phyloP scores from a whole-genome alignment of 2,797 vertebrate genomes.

The Bradypodion pumilum region DNA sequence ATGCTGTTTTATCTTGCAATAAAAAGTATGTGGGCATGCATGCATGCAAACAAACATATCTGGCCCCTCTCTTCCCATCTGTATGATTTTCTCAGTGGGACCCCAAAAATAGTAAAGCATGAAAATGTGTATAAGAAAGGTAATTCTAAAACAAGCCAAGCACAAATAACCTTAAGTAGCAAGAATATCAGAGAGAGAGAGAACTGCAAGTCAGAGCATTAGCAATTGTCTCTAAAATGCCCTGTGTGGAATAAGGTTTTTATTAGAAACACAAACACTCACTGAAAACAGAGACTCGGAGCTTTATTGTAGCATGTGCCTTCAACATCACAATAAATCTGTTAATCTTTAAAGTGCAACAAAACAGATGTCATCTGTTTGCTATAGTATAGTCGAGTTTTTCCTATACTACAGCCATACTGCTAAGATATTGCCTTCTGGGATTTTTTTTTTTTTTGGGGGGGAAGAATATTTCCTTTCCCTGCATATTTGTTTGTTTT shows the following conservation, averaged over 20 bases:
- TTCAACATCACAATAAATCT: neutral
- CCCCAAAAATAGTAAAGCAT: neutral
- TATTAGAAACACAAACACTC: neutral
- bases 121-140: too few species aligned
- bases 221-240: too few species aligned
- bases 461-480: neutral
- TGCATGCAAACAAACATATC: neutral
- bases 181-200: too few species aligned
- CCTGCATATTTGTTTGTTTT: neutral
- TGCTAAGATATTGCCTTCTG: neutral
- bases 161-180: too few species aligned
- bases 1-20: neutral
- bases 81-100: neutral
- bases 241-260: neutral
- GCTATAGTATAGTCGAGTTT: neutral
- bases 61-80: neutral
- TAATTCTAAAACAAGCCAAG: too few species aligned
- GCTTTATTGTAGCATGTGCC: neutral
- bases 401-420: neutral
- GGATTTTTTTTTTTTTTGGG: too few species aligned
- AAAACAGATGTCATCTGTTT: neutral
- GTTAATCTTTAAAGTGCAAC: neutral
- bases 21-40: too few species aligned
- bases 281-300: neutral
- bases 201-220: too few species aligned